A percentile compares a stretch with the other conserved stretches of the same genome.
Conservation (phyloP, 2,113 vertebrate genomes). For the Paramisgurnus dabryanus region DNA sequence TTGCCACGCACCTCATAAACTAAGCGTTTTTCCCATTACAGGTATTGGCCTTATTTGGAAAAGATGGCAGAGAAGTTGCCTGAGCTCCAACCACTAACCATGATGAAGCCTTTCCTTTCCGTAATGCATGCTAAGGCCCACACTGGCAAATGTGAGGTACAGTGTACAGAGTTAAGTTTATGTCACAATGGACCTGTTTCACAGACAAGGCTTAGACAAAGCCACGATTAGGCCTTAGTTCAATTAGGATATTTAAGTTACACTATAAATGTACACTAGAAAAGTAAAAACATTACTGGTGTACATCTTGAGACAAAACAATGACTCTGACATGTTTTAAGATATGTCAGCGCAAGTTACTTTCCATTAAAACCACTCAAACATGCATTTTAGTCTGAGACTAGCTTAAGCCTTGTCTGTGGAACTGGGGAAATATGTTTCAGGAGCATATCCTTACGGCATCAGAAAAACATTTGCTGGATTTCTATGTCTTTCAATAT, state of each 20-base stretch:
- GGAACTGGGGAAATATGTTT: neutral
- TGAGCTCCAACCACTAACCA: neutral
- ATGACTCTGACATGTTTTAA: too few species aligned
- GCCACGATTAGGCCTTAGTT: too few species aligned
- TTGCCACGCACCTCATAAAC: neutral
- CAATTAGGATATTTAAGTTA: too few species aligned
- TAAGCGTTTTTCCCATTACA: neutral
- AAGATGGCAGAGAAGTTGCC: constrained; percentile 25
- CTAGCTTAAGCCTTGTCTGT: too few species aligned
- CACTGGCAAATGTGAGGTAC: constrained; percentile 37
- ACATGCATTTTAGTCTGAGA: too few species aligned
- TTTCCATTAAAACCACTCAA: too few species aligned
- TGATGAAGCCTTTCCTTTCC: neutral
- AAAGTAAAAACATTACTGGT: too few species aligned
- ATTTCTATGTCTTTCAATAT: neutral
- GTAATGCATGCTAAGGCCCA: neutral
- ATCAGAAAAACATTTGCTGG: neutral
- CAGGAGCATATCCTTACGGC: neutral
- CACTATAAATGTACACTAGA: too few species aligned
- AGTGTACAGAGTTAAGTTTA: constrained; percentile 3
- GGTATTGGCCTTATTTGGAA: constrained; percentile 29
- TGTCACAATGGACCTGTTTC: neutral
- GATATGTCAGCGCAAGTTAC: too few species aligned
- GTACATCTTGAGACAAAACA: too few species aligned
- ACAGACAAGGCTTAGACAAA: too few species aligned